Percentiles rank a stretch among this genome's conserved stretches.
Evolutionary conservation across 2,113 vertebrate species (phyloP).

Genomic region (Microcebus griseorufus): DNA sequence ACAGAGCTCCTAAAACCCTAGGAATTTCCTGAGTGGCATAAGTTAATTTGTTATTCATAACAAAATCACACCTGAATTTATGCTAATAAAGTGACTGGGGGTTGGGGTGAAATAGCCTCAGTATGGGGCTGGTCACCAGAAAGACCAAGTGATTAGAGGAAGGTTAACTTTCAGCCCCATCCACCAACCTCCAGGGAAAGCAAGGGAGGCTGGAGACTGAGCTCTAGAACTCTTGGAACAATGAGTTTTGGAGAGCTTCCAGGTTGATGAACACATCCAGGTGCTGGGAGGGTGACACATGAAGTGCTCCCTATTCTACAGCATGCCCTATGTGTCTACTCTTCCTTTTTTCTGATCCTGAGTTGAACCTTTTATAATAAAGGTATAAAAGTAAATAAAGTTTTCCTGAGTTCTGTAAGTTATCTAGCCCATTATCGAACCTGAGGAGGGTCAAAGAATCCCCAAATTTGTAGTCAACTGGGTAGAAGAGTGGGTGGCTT

Average conservation of each 20-base stretch:
- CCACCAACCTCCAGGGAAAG: background rate
- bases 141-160: background rate
- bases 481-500: background rate
- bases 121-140: background rate
- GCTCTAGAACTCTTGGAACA: background rate
- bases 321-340: background rate
- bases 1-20: background rate
- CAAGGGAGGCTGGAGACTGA: background rate
- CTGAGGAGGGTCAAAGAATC: background rate
- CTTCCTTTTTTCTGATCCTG: background rate
- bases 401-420: background rate
- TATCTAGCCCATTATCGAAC: background rate
- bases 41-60: background rate
- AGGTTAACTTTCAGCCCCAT: background rate
- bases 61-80: background rate
- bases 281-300: background rate
- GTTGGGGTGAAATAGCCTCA: background rate
- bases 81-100: background rate
- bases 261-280: background rate
- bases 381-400: background rate
- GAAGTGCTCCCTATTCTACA: background rate
- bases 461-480: background rate
- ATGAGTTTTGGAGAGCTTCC: background rate
- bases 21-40: background rate
- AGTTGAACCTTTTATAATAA: background rate